Conservation (phyloP, 2,888 invertebrate species). For the Leptogaster cylindrica region DNA sequence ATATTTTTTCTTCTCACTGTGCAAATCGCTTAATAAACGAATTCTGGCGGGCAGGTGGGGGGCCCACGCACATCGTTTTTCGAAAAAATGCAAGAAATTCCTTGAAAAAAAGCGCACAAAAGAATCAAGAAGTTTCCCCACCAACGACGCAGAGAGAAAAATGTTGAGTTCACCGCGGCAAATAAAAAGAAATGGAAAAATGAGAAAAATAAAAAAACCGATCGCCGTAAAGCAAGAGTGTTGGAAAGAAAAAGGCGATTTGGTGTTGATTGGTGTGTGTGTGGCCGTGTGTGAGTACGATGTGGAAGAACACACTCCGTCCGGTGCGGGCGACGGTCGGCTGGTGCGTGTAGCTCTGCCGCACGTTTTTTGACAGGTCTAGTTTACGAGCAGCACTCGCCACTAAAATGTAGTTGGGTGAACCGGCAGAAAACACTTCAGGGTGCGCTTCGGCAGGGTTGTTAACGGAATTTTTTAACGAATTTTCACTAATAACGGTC, state of each 20-base stretch:
- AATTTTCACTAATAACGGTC: slow-evolving; percentile 10
- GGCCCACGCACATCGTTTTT: background rate
- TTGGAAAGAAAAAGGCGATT: slow-evolving; percentile 36
- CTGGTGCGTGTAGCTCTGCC: slow-evolving; percentile 19
- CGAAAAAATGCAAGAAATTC: slow-evolving; percentile 11
- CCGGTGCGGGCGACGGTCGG: slow-evolving; percentile 10
- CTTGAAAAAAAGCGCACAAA: slow-evolving; percentile 1
- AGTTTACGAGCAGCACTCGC: slow-evolving; percentile 31
- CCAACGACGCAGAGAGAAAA: slow-evolving; percentile 4
- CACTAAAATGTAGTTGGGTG: no score
- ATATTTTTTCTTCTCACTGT: slow-evolving; percentile 10
- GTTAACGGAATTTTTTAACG: background rate
- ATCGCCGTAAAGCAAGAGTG: slow-evolving; percentile 23
- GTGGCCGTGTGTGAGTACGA: background rate
- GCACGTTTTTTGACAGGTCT: slow-evolving; percentile 35
- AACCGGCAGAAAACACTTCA: background rate
- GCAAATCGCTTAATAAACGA: background rate
- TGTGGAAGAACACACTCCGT: slow-evolving; percentile 3
- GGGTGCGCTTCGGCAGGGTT: background rate
- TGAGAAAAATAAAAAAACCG: no score
- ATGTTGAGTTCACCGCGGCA: slow-evolving; percentile 21
- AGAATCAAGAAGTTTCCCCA: background rate
- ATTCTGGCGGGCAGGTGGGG: background rate
- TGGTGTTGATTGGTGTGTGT: no score
- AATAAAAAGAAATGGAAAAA: slow-evolving; percentile 11